Conservation (phyloP, 2,113 vertebrate genomes). For the Macheiramphus alcinus region DNA sequence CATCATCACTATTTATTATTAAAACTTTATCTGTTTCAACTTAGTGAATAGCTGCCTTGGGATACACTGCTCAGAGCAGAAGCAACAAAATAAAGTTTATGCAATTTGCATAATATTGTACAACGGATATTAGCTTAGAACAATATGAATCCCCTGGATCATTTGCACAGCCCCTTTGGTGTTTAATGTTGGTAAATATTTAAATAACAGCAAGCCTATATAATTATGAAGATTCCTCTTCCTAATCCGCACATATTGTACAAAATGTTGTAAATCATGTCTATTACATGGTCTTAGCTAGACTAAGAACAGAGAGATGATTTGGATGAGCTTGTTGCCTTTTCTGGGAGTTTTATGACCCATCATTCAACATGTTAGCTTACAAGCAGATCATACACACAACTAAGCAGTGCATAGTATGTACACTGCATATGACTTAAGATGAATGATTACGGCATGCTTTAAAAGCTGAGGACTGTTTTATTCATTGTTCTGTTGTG, state of each 20-base stretch:
- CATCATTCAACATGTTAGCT: background rate
- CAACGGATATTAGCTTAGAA: constrained; percentile 78
- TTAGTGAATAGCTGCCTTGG: constrained; percentile 76
- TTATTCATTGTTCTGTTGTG: background rate
- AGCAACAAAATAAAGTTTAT: constrained; percentile 76
- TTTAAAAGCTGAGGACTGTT: background rate
- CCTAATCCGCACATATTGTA: constrained; percentile 56
- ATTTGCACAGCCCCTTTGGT: constrained; percentile 73
- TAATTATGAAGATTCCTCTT: constrained; percentile 76
- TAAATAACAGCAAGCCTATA: constrained; percentile 74
- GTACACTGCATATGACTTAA: accelerated
- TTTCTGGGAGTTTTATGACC: background rate
- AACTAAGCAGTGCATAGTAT: background rate
- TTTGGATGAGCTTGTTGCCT: background rate
- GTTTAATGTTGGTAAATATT: constrained; percentile 84
- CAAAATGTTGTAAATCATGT: constrained; percentile 1
- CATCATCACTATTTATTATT: constrained; percentile 84
- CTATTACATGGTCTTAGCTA: background rate
- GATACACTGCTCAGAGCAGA: constrained; percentile 67
- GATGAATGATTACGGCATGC: background rate
- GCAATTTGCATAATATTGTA: constrained; percentile 79
- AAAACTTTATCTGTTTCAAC: constrained; percentile 83
- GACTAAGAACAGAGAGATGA: background rate
- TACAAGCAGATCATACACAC: background rate
- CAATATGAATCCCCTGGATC: constrained; percentile 78